phyloP scores from a whole-genome alignment of 2,888 invertebrate genomes.

The Poecilus cupreus region DNA sequence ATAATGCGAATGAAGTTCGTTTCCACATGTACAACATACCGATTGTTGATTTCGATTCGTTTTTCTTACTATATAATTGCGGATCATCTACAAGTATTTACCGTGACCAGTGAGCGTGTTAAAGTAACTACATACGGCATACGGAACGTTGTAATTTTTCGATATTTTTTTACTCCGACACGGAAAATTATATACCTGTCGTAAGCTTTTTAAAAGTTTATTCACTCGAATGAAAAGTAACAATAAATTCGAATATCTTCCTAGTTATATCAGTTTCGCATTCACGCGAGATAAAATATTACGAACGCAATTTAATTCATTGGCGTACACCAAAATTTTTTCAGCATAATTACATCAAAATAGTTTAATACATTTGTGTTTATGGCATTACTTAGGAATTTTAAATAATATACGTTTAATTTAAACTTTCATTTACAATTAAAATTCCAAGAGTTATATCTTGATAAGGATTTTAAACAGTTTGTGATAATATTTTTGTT shows the following conservation, averaged over 20 bases:
- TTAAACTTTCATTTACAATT: slow-evolving; percentile 7
- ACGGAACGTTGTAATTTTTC: slow-evolving; percentile 28
- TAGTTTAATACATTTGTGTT: background rate
- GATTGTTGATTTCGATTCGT: slow-evolving; percentile 31
- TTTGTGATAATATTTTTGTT: slow-evolving; percentile 41
- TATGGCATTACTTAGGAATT: background rate
- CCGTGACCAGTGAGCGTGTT: slow-evolving; percentile 25
- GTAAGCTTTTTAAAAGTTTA: background rate
- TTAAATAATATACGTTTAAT: background rate
- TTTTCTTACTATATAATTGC: slow-evolving; percentile 36
- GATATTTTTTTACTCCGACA: background rate
- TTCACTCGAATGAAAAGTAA: background rate
- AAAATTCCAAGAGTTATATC: slow-evolving; percentile 25
- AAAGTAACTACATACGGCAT: slow-evolving; percentile 31
- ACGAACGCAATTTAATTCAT: background rate
- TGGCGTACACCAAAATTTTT: background rate
- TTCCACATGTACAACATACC: background rate
- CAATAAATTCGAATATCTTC: too few relatives aligned
- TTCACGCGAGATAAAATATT: too few relatives aligned
- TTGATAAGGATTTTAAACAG: slow-evolving; percentile 10
- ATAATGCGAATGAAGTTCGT: background rate
- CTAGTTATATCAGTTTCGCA: too few relatives aligned
- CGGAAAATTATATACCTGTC: background rate
- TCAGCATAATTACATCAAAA: too few relatives aligned
- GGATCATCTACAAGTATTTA: slow-evolving; percentile 39